Percentiles rank a stretch among this genome's conserved stretches.
Conservation (phyloP, 2,113 vertebrate genomes). For the Notothenia rossii region DNA sequence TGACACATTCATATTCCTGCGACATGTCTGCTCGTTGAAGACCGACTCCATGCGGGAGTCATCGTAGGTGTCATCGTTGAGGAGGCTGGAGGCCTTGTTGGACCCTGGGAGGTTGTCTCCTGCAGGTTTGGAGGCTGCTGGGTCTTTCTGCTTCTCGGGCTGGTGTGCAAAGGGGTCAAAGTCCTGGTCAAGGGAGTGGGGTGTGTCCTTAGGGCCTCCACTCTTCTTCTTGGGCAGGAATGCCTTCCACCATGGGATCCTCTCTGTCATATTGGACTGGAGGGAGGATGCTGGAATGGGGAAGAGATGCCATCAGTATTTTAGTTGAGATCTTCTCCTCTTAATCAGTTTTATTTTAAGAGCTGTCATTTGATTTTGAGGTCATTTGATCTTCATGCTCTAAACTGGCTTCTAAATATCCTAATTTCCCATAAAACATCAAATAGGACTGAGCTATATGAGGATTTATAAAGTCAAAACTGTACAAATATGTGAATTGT, state of each 20-base stretch:
- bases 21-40: constrained; percentile 84
- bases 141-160: constrained; percentile 49
- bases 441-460: background rate
- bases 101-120: constrained; percentile 50
- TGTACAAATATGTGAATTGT: too few species aligned
- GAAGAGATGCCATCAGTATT: background rate
- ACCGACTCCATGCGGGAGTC: constrained; percentile 79
- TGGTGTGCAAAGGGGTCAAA: constrained; percentile 68
- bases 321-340: background rate
- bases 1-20: constrained; percentile 91
- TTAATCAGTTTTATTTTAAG: background rate
- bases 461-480: too few species aligned
- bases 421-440: background rate
- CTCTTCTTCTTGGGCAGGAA: constrained; percentile 78
- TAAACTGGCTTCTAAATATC: background rate
- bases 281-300: constrained; percentile 20
- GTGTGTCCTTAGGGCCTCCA: constrained; percentile 17
- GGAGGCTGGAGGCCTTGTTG: constrained; percentile 57
- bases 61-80: constrained; percentile 70
- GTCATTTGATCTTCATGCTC: background rate
- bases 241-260: constrained; percentile 81
- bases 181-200: constrained; percentile 29
- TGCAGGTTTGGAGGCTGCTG: background rate
- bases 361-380: background rate
- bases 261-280: constrained; percentile 79